Evolutionary conservation across 2,888 invertebrate genomes (phyloP), one percentile per base, ranked within the genome.

Genomic region (Caenorhabditis becei): DNA sequence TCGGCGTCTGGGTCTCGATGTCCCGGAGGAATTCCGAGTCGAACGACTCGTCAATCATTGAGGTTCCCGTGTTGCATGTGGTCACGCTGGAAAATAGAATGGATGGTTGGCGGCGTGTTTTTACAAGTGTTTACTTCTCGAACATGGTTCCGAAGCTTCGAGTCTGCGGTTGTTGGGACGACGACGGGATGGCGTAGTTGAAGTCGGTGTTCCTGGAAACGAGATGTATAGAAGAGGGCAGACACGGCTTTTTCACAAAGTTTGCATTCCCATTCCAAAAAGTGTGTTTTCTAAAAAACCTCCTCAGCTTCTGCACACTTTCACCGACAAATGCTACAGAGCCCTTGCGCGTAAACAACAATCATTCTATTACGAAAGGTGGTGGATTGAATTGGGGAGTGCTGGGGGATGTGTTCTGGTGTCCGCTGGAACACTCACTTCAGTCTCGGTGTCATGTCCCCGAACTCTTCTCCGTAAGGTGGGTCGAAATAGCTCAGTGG

Each of bases 1-100:
- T 59, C 61, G 81, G 70, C 20, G 83, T 83, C 54, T 83, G 83
- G 18, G 83, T 83, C 51, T 83, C 77, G 58, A 66, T 83, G 58
- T 83, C 78, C 51, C 78, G 70, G 7, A 71, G 61, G 37, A 67
- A 69, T 37, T 59, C 63, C 14, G 75, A 66, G n/a, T 71, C 49
- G 56, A 62, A 74, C 28, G 65, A 41, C 63, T 74, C 80, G 47
- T 77, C 75, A 49, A 74, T 77, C 66, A 71, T 77, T 18, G 80
- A 80, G 26, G 80, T 80, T 14, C 75, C 75, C 37, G 77, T 77
- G 44, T 80, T 67, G 47, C 80, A 53, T 14, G 78, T 75, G 11
- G 54, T 37, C 16, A 79, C 62, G 37, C 80, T 75, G 71, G 32
- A 66, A 66, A 35, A 67, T 24, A 10, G 32, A 32, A 28, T 14